Conservation (phyloP, 2,113 vertebrate genomes). For the Lates calcarifer region DNA sequence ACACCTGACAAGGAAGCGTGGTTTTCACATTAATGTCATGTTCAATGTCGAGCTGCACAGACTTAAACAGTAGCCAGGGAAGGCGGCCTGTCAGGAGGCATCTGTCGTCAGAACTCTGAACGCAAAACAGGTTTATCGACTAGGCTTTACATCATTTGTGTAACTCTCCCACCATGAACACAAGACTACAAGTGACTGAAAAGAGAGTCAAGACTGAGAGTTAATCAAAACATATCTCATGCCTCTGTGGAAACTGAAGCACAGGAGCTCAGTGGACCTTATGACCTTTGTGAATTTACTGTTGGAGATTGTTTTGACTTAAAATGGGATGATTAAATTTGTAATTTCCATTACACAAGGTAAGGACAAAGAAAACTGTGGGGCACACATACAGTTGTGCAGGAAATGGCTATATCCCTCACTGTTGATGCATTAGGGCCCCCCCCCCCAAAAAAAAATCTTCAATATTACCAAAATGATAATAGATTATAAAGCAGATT, state of each 20-base stretch:
- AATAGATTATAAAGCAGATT: no score
- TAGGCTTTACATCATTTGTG: background rate
- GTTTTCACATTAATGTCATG: constrained; percentile 55
- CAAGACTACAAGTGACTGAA: background rate
- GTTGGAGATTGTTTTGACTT: background rate
- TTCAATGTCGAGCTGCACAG: constrained; percentile 31
- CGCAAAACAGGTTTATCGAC: constrained; percentile 12
- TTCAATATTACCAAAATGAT: no score
- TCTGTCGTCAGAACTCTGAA: constrained; percentile 25
- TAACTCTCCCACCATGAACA: background rate
- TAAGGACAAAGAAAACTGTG: no score
- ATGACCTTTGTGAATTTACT: background rate
- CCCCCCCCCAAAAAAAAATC: no score
- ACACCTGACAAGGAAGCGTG: constrained; percentile 41
- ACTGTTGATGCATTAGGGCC: no score
- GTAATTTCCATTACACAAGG: no score
- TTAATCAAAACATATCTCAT: background rate
- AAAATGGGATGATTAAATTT: background rate
- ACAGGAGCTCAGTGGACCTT: constrained; percentile 8
- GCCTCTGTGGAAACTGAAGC: background rate
- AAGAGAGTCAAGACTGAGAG: background rate
- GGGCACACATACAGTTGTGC: no score
- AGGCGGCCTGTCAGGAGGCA: constrained; percentile 36
- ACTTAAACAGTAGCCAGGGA: constrained; percentile 37
- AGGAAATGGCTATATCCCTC: no score